Percentiles rank a stretch among this genome's conserved stretches.
Conservation (phyloP, 2,888 invertebrate species). For the Axea sp. region DNA sequence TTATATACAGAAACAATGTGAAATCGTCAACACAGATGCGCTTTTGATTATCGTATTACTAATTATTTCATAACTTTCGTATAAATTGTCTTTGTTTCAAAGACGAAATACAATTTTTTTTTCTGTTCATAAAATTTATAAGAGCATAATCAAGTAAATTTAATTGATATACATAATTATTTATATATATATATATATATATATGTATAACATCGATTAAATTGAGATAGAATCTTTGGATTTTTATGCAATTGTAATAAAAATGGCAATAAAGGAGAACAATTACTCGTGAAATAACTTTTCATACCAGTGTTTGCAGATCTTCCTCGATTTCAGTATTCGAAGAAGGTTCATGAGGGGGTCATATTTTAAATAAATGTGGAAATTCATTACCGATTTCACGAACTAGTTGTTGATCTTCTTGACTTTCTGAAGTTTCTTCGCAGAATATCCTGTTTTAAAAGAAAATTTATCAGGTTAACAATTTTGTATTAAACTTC, state of each 20-base stretch:
- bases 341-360: slow-evolving; percentile 69
- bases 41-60: slow-evolving; percentile 46
- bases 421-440: slow-evolving; percentile 86
- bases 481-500: not conserved
- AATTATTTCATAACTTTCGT: slow-evolving; percentile 36
- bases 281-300: slow-evolving; percentile 13
- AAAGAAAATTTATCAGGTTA: slow-evolving; percentile 29
- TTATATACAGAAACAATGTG: slow-evolving; percentile 17
- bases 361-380: slow-evolving; percentile 80
- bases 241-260: slow-evolving; percentile 13
- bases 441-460: slow-evolving; percentile 87
- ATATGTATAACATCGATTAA: slow-evolving; percentile 44
- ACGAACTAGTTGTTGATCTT: slow-evolving; percentile 88
- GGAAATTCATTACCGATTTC: slow-evolving; percentile 93
- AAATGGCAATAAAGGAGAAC: slow-evolving; percentile 43
- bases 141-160: slow-evolving; percentile 15
- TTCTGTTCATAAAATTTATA: slow-evolving; percentile 42
- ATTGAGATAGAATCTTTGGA: slow-evolving; percentile 52
- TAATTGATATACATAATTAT: too few relatives aligned
- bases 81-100: slow-evolving; percentile 8
- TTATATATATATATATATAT: slow-evolving; percentile 18
- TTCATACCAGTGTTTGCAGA: slow-evolving; percentile 73
- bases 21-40: slow-evolving; percentile 45
- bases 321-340: slow-evolving; percentile 69
- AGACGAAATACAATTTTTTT: slow-evolving; percentile 38